Evolutionary conservation across 2,113 vertebrate species (phyloP).

Genomic region (Mobula birostris): DNA sequence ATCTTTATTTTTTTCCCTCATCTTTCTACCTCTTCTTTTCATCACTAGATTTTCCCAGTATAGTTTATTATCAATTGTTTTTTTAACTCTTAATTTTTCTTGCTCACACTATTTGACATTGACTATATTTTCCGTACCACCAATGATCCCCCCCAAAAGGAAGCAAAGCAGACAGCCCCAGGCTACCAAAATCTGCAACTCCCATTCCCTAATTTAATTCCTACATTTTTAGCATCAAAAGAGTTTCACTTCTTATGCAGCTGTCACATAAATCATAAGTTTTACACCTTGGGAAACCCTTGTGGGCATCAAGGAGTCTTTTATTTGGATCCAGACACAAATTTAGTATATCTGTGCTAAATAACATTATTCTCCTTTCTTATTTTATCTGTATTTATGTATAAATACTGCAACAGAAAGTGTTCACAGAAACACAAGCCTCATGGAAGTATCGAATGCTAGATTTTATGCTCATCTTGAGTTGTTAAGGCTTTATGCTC

Average conservation of each 20-base stretch:
- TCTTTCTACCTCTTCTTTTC: not conserved
- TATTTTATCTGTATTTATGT: not conserved
- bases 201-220: slow-evolving; percentile 30
- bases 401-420: not conserved
- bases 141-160: not conserved
- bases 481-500: not conserved
- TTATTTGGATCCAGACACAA: not conserved
- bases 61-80: not conserved
- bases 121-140: not conserved
- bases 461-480: not conserved
- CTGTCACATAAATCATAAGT: slow-evolving; percentile 38
- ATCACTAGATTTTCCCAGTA: not conserved
- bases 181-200: slow-evolving; percentile 22
- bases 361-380: not conserved
- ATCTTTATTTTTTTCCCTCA: not conserved
- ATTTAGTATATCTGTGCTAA: not conserved
- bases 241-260: slow-evolving; percentile 33
- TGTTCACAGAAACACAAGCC: not conserved
- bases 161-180: slow-evolving; percentile 31
- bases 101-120: not conserved
- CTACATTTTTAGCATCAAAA: slow-evolving; percentile 34
- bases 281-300: slow-evolving; percentile 35
- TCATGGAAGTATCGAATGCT: not conserved
- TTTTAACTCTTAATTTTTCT: not conserved
- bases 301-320: not conserved